A percentile compares a stretch with the other conserved stretches of the same genome.
Evolutionary conservation across 2,888 invertebrate species (phyloP).

Genomic region (Colletes collaris): DNA sequence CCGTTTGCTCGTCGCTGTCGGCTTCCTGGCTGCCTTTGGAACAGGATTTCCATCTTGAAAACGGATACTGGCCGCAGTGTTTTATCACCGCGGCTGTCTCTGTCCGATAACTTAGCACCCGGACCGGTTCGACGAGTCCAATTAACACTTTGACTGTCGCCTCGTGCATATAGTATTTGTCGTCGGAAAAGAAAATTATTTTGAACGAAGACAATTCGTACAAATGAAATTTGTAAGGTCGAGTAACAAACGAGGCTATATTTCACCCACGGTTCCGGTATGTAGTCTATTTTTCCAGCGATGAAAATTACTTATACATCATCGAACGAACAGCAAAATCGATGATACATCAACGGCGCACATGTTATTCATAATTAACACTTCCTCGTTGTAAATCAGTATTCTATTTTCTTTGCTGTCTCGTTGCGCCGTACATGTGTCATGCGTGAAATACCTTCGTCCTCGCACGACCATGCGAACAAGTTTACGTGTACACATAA

Average conservation of each 20-base stretch:
- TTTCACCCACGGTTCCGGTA: too few relatives aligned
- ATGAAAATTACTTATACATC: too few relatives aligned
- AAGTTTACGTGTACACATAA: neutral
- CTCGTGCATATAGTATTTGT: too few relatives aligned
- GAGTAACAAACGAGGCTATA: too few relatives aligned
- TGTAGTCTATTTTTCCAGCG: too few relatives aligned
- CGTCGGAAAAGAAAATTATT: too few relatives aligned
- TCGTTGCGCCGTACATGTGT: neutral
- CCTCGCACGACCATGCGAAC: neutral
- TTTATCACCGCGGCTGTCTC: constrained; percentile 1
- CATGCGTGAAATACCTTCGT: neutral
- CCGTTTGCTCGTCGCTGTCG: constrained; percentile 43
- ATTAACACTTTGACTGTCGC: constrained; percentile 8
- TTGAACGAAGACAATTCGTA: too few relatives aligned
- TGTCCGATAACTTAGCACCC: constrained; percentile 23
- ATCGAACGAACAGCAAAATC: neutral
- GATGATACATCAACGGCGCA: neutral
- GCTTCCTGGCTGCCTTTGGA: constrained; percentile 35
- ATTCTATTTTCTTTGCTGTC: neutral
- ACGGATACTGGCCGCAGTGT: constrained; percentile 9
- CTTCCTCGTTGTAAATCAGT: constrained; percentile 3
- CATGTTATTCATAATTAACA: neutral
- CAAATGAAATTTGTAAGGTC: too few relatives aligned
- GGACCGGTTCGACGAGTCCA: neutral
- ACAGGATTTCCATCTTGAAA: constrained; percentile 47